Evolutionary conservation across 2,113 vertebrate species (phyloP).

Genomic region (Ginglymostoma cirratum): DNA sequence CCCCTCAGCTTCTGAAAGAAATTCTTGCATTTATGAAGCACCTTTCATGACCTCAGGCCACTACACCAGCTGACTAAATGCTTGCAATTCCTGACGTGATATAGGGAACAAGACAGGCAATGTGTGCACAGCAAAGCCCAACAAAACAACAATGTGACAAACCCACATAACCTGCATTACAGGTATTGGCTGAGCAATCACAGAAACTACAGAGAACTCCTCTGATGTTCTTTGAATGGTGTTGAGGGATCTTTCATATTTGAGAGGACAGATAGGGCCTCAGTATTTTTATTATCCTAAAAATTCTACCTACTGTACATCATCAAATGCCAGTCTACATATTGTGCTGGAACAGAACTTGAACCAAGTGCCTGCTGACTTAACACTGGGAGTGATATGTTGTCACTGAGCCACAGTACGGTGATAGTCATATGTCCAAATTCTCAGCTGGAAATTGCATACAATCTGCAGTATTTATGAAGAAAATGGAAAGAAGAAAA

Average conservation of each 20-base stretch:
- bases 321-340: too few species aligned
- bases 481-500: background rate
- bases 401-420: background rate
- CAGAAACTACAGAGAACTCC: background rate
- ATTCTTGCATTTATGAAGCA: background rate
- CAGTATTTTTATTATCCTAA: background rate
- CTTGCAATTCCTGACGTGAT: background rate
- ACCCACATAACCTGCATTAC: background rate
- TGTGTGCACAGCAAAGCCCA: background rate
- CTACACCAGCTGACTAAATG: background rate
- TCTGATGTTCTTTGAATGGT: background rate
- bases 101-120: background rate
- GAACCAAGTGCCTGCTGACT: background rate
- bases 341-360: background rate
- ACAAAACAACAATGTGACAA: background rate
- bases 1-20: background rate
- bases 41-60: background rate
- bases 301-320: background rate
- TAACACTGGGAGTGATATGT: background rate
- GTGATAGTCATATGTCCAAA: background rate
- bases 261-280: background rate
- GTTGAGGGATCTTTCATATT: background rate
- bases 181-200: background rate
- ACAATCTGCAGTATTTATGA: background rate
- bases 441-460: background rate